These are phyloP conservation scores for Lacerta bilineata DNA, from an alignment of 2,797 vertebrate genomes.

Conservation along the genomic window DNA sequence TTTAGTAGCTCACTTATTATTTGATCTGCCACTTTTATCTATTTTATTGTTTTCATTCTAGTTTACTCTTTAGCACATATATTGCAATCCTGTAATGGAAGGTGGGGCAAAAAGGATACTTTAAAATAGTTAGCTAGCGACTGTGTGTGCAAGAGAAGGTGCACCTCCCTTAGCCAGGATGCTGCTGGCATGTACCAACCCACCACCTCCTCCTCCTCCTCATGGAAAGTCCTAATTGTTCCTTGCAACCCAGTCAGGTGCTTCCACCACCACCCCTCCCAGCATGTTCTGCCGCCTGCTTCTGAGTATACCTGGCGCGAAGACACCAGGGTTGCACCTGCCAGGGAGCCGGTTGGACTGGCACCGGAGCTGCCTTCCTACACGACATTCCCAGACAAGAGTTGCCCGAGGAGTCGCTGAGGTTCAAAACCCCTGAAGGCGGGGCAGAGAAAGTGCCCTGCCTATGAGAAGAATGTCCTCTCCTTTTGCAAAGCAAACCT, in stretches of 20 bases:
- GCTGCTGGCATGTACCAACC: background rate
- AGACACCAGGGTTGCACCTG: background rate
- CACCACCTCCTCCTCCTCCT: background rate
- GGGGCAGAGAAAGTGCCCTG: background rate
- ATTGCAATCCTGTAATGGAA: background rate
- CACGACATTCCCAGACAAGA: background rate
- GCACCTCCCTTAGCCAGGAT: background rate
- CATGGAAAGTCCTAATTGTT: background rate
- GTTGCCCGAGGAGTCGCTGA: background rate
- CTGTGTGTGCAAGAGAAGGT: background rate
- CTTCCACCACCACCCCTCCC: background rate
- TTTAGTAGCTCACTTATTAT: background rate
- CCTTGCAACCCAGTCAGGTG: no score
- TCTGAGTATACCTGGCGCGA: no score
- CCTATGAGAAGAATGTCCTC: constrained; percentile 15
- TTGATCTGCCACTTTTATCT: background rate
- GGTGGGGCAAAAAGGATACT: background rate
- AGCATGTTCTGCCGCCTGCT: background rate
- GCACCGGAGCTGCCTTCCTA: background rate
- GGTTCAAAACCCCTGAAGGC: background rate
- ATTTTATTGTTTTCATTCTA: no score
- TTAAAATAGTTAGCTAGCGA: background rate
- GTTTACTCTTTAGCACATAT: background rate
- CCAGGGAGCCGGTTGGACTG: constrained; percentile 4
- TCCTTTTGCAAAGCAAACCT: background rate